A percentile compares a stretch with the other conserved stretches of the same genome.
Evolutionary conservation across 2,888 invertebrate genomes (phyloP).

Genomic region (Volucella inflata): DNA sequence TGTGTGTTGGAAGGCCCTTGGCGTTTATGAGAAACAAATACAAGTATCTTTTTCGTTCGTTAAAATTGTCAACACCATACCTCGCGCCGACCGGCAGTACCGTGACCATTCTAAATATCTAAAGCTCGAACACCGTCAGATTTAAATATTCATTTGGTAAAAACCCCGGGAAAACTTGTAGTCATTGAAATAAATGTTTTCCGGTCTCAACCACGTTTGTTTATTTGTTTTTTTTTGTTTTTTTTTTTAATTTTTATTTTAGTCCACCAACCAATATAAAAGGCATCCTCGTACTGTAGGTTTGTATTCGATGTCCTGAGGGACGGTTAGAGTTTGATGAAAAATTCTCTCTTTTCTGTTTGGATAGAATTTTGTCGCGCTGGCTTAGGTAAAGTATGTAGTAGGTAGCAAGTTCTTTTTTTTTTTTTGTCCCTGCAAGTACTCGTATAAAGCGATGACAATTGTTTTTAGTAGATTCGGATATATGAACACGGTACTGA

Average conservation of each 20-base stretch:
- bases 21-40: constrained; percentile 11
- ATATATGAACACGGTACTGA: too few relatives aligned
- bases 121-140: constrained; percentile 1
- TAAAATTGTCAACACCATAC: not conserved
- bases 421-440: too few relatives aligned
- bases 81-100: too few relatives aligned
- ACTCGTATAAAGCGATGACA: too few relatives aligned
- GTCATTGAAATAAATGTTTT: constrained; percentile 30
- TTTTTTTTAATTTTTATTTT: not conserved
- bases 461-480: too few relatives aligned
- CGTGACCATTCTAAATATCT: not conserved
- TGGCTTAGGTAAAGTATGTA: too few relatives aligned
- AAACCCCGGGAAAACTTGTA: constrained; percentile 8
- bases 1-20: not conserved
- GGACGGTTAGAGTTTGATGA: not conserved
- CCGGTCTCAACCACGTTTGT: not conserved
- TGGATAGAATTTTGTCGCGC: too few relatives aligned
- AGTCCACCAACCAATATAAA: not conserved
- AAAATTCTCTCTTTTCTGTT: too few relatives aligned
- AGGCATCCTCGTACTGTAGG: not conserved
- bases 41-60: not conserved
- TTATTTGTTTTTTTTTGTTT: too few relatives aligned
- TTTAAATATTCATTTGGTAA: constrained; percentile 33
- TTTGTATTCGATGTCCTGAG: not conserved
- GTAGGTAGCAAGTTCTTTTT: too few relatives aligned